These are phyloP conservation scores for Cephonodes hylas DNA, from an alignment of 2,888 invertebrate genomes.

Conservation along the genomic window DNA sequence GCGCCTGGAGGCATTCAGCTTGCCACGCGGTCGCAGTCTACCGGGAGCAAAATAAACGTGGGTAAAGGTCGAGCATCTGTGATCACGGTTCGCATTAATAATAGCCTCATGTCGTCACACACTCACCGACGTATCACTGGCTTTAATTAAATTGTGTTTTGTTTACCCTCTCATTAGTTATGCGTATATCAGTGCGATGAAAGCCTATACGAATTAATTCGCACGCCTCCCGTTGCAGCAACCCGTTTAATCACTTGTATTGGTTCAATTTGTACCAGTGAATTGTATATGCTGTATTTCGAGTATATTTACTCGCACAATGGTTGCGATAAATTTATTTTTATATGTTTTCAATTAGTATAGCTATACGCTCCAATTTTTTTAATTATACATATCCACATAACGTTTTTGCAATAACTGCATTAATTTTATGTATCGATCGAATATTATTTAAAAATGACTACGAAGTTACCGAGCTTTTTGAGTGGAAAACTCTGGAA, in stretches of 20 bases:
- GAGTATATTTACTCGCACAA: background rate
- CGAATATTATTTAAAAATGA: too few relatives aligned
- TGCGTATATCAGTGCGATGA: background rate
- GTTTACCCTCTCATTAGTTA: background rate
- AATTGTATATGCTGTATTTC: background rate
- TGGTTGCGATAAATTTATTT: background rate
- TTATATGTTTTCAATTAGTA: background rate
- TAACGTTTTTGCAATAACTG: background rate
- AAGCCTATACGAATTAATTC: background rate
- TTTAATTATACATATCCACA: background rate
- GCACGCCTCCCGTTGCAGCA: background rate
- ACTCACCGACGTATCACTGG: conserved; percentile 1
- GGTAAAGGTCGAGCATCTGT: conserved; percentile 35
- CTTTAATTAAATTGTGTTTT: background rate
- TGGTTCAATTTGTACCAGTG: background rate
- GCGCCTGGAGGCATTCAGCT: conserved; percentile 23
- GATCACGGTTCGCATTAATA: conserved; percentile 13
- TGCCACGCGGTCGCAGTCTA: background rate
- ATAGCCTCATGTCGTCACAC: conserved; percentile 13
- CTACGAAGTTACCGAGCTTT: background rate
- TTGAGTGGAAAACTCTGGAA: background rate
- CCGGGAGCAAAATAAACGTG: conserved; percentile 28
- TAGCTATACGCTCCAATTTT: background rate
- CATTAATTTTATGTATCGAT: background rate
- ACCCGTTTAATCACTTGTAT: background rate